Conservation (phyloP, 2,888 invertebrate genomes). For the Abscondita cerata region DNA sequence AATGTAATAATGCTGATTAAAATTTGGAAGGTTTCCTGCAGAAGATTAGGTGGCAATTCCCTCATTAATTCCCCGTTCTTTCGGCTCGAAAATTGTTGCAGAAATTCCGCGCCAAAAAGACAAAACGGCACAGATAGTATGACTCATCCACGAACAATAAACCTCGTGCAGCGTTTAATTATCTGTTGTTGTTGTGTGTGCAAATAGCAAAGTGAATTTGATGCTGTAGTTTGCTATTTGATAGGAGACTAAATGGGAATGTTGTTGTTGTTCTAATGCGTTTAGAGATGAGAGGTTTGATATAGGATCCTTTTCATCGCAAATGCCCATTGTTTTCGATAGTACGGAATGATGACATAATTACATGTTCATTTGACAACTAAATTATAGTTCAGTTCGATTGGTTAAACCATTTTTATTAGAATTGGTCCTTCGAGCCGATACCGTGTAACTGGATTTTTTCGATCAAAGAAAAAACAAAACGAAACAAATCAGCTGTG, state of each 20-base stretch:
- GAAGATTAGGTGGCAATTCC: conserved; percentile 13
- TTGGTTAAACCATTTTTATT: too few relatives aligned
- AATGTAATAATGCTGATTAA: conserved; percentile 24
- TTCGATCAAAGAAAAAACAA: too few relatives aligned
- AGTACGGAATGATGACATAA: neutral
- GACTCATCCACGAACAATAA: conserved; percentile 24
- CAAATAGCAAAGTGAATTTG: conserved; percentile 19
- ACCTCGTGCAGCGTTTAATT: conserved; percentile 28
- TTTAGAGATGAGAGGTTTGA: neutral
- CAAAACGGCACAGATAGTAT: conserved; percentile 17
- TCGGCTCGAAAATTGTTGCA: neutral
- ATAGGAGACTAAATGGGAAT: conserved; percentile 10
- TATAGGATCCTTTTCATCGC: conserved; percentile 7
- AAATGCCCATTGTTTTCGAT: conserved; percentile 10
- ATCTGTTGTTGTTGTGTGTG: conserved; percentile 16
- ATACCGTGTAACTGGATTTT: too few relatives aligned
- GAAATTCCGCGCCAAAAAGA: conserved; percentile 8
- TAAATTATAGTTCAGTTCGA: too few relatives aligned
- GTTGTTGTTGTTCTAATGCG: conserved; percentile 2
- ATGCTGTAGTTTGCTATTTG: conserved; percentile 13
- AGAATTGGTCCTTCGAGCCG: too few relatives aligned
- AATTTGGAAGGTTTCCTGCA: conserved; percentile 26
- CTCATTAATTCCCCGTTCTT: too few relatives aligned
- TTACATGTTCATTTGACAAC: too few relatives aligned
- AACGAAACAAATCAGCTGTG: too few relatives aligned